Percentiles rank a stretch among this genome's conserved stretches.
Evolutionary conservation across 2,113 vertebrate species (phyloP).

Genomic region (Microtus montanus): DNA sequence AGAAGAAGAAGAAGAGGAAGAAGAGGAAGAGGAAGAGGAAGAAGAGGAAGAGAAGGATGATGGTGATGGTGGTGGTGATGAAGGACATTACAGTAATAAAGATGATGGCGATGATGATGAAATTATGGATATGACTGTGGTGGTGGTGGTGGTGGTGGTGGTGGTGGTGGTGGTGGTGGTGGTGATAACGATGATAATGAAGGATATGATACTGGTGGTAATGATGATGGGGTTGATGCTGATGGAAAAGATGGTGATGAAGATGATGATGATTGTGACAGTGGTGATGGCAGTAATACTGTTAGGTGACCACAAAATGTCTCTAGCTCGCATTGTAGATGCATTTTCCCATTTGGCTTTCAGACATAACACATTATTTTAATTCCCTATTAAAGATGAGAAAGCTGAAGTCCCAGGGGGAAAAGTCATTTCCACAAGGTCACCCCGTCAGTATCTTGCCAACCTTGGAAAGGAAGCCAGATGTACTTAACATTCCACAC

Average conservation of each 20-base stretch:
- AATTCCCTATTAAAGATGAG: not conserved
- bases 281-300: not conserved
- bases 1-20: no score
- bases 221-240: not conserved
- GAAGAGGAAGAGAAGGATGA: not conserved
- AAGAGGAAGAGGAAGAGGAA: no score
- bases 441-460: not conserved
- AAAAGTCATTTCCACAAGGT: not conserved
- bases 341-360: slow-evolving; percentile 1
- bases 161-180: no score
- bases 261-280: no score
- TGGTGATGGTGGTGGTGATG: not conserved
- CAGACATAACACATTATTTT: not conserved
- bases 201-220: no score
- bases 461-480: not conserved
- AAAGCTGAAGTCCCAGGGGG: not conserved
- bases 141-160: no score
- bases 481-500: not conserved
- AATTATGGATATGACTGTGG: no score
- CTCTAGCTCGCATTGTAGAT: not conserved
- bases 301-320: no score
- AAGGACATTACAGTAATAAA: not conserved
- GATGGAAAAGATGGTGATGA: no score
- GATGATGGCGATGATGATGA: not conserved
- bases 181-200: no score